Base-by-base conservation (phyloP, 2,888 invertebrate species). In the Gortyna flavago region DNA sequence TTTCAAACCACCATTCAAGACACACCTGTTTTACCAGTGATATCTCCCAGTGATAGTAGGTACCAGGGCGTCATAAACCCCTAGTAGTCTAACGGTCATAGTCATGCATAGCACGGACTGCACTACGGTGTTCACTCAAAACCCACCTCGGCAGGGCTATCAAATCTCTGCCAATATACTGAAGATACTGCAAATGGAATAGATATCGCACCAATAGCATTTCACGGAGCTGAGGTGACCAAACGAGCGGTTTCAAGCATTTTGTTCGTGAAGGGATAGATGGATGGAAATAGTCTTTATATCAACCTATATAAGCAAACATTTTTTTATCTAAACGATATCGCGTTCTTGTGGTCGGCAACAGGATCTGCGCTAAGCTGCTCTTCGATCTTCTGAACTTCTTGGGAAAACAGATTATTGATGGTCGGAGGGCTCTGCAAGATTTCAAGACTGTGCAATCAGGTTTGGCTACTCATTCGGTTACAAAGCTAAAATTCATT, bases 171-270 rank as follows among this genome's bases (percentile, higher is more conserved):
- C 87, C 92, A 91, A 92, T 93, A 91, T 88, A 89, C 88, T 89
- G 89, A 90, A 93, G 91, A 93, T 95, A 95, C 92, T 95, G 94
- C 94, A 94, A 95, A 95, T 95, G 93, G 93, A 95, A 94, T 91
- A 88, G 93, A 92, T 90, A 93, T 91, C 89, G 91, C 79, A 88
- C 84, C 85, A 89, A 88, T 89, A 78, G 72, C 81, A 78, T 85
- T 84, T 79, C 86, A 89, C 78, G 83, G 84, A 80, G 77, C 81
- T 84, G 70, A 79, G 77, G 89, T 80, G 85, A 76, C 86, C 82
- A 88, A 35, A 64, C 72, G 70, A 72, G 61, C 38, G 29, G 70
- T 69, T 51, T 48, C 13, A 57, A 62, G 41, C n/a, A 32, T 67
- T 54, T 78, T 62, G 48, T 61, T 64, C 18, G n/a, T 21, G 6